These are phyloP conservation scores for Scomber scombrus DNA, from an alignment of 2,113 vertebrate species.

Conservation along the genomic window DNA sequence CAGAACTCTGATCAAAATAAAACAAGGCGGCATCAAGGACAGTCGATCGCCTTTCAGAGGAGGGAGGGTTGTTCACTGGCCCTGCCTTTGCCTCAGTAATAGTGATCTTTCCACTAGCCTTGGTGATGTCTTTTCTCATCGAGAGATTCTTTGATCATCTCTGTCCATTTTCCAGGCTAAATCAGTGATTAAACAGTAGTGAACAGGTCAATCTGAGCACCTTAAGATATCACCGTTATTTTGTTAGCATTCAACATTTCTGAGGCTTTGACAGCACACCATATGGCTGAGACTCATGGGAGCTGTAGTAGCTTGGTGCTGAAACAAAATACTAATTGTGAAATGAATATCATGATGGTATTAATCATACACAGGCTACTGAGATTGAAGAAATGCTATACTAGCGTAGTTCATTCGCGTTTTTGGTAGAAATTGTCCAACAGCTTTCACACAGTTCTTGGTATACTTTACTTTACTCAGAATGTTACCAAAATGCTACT, in stretches of 20 bases:
- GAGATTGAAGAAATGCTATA: conserved; percentile 17
- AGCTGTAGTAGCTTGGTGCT: background rate
- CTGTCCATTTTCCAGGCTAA: background rate
- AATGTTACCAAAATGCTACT: conserved; percentile 7
- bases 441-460: conserved; percentile 22
- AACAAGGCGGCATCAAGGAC: background rate
- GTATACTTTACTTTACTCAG: background rate
- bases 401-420: no score
- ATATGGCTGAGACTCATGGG: conserved; percentile 11
- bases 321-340: conserved; percentile 2
- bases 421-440: conserved; percentile 29
- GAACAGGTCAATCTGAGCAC: background rate
- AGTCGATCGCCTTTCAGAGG: conserved; percentile 13
- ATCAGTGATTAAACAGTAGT: background rate
- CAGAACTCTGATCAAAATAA: conserved; percentile 29
- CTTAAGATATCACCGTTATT: background rate
- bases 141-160: background rate
- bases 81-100: background rate
- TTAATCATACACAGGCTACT: background rate
- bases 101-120: no score
- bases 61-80: background rate
- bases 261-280: background rate
- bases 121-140: background rate
- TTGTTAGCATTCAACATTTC: conserved; percentile 9
- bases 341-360: background rate